Percentiles rank a stretch among this genome's conserved stretches.
Evolutionary conservation across 1,140 invertebrate species (phyloP).

Genomic region (Heliothis virescens): DNA sequence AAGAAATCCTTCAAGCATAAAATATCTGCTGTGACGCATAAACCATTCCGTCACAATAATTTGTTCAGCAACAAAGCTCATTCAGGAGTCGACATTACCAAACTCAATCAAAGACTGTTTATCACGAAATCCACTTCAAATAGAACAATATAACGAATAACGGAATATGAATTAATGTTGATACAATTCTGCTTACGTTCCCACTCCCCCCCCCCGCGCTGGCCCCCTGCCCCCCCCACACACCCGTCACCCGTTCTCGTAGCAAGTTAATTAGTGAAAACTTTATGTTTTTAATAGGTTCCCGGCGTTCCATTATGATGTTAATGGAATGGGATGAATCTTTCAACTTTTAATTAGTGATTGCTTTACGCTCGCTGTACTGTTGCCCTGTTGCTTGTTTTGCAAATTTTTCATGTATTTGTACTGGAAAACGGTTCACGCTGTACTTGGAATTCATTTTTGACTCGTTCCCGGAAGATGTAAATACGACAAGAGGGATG

Average conservation of each 20-base stretch:
- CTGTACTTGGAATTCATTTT: no score
- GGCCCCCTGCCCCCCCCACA: neutral
- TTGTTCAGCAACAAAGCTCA: neutral
- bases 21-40: no score
- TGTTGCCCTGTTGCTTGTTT: neutral
- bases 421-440: no score
- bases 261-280: constrained; percentile 48
- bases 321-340: constrained; percentile 42
- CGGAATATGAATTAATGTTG: constrained; percentile 44
- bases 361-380: constrained; percentile 12
- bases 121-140: constrained; percentile 41
- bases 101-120: constrained; percentile 38
- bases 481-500: no score
- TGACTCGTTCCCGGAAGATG: no score
- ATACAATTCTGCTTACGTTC: constrained; percentile 45
- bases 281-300: constrained; percentile 53
- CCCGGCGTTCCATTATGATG: constrained; percentile 38
- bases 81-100: neutral
- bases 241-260: neutral
- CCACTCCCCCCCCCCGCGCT: neutral
- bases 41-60: constrained; percentile 1
- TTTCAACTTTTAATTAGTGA: constrained; percentile 47
- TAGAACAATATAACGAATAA: constrained; percentile 42
- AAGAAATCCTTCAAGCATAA: no score
- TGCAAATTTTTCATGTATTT: neutral